Base-by-base conservation (phyloP, 2,113 vertebrate species). In the Phainopepla nitens region DNA sequence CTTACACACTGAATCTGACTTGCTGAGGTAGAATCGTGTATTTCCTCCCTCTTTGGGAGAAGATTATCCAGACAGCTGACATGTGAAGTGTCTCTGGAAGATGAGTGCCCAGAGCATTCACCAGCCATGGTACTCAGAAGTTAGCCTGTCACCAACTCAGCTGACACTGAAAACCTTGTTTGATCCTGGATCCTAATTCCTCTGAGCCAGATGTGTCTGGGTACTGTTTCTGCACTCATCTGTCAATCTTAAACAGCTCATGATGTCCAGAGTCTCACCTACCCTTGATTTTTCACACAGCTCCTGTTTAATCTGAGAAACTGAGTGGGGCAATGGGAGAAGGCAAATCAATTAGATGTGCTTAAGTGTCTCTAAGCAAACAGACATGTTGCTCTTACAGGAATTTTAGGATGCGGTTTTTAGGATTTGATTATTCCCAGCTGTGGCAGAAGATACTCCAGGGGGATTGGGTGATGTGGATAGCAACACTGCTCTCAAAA, bases 281-380 rank as follows among this genome's bases (percentile, higher is more conserved):
- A 2, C 21, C 16, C 39, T 35, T 8, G 2, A 5, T 31, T 88
- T 70, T 62, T 61, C 60, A 45, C 31, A 53, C 21, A 71, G 41
- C 10, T 45, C 1, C 24, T 62, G 3, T 35, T 44, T 50, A 31
- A 35, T 44, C 27, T 28, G 4, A 29, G 53, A 54, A 29, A 10
- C 6, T 73, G 35, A 47, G 12, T 9, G 27, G 9, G 14, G 16
- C 2, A 17, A 0, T 11, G 31, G 11, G 7, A 15, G 11, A 25
- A 50, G 44, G 10, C 23, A 53, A 1, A 53, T 51, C n/a, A 60
- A 15, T 49, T 12, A 21, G 13, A 14, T 68, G 12, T 72, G 16
- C 45, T 73, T 29, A 36, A 22, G 21, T 51, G 8, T 45, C 39
- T 62, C 27, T 27, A 27, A 70, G 75, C 4, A 47, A 60, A 64